These are phyloP conservation scores for Vannuccia rotundouncinata DNA, from an alignment of 2,888 invertebrate genomes.

Conservation along the genomic window DNA sequence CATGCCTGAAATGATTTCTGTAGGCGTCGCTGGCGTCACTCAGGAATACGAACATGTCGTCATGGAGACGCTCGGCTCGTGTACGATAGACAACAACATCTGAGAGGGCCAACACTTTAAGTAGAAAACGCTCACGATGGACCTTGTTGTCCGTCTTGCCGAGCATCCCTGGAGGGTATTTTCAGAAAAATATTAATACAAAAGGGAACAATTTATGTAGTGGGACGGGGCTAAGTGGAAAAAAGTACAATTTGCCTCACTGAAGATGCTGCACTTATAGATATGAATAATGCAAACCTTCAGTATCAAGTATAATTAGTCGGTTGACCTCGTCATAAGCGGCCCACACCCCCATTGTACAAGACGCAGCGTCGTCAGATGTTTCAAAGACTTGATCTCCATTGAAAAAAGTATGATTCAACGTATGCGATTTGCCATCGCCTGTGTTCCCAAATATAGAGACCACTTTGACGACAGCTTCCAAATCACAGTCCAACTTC, in stretches of 20 bases:
- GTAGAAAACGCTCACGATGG: conserved; percentile 65
- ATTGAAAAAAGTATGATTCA: conserved; percentile 68
- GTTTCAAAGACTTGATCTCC: conserved; percentile 64
- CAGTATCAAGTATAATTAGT: conserved; percentile 70
- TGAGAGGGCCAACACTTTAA: conserved; percentile 74
- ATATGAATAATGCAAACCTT: too few species aligned
- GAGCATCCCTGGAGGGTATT: too few species aligned
- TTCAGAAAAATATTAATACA: too few species aligned
- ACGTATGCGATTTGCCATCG: conserved; percentile 72
- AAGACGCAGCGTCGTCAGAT: conserved; percentile 65
- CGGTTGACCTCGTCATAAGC: conserved; percentile 65
- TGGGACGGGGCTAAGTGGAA: too few species aligned
- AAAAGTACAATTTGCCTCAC: too few species aligned
- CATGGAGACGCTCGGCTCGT: conserved; percentile 67
- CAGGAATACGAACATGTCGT: conserved; percentile 70
- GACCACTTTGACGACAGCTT: conserved; percentile 71
- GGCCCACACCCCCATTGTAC: conserved; percentile 72
- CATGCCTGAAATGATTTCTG: conserved; percentile 65
- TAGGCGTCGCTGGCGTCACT: conserved; percentile 71
- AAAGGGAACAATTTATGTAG: too few species aligned
- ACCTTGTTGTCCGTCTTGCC: conserved; percentile 58
- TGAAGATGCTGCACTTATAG: not conserved
- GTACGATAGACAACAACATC: conserved; percentile 73
- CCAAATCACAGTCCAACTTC: too few species aligned
- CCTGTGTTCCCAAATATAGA: conserved; percentile 78